A percentile compares a stretch with the other conserved stretches of the same genome.
These are phyloP conservation scores for Ochropacha duplaris DNA, from an alignment of 2,888 invertebrate genomes.

Conservation along the genomic window DNA sequence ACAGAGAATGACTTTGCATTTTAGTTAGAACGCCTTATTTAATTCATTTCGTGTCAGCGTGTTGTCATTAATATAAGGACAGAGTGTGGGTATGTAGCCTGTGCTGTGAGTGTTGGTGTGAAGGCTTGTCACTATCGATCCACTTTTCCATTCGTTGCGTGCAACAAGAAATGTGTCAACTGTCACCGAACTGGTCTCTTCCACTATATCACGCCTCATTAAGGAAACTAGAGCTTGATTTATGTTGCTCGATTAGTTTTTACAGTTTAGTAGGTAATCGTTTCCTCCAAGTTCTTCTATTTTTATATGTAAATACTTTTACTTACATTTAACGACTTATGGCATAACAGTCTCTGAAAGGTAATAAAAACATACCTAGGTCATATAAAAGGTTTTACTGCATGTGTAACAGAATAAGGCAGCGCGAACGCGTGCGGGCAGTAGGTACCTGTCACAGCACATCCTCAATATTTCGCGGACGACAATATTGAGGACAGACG, in stretches of 20 bases:
- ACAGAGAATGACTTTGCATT: no score
- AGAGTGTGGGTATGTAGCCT: no score
- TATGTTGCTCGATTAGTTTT: neutral
- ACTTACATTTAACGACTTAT: no score
- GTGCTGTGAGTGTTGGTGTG: neutral
- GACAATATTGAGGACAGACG: neutral
- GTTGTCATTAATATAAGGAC: no score
- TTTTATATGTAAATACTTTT: neutral
- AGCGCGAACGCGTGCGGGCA: neutral
- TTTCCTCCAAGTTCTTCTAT: neutral
- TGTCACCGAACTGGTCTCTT: neutral
- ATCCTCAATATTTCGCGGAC: slow-evolving; percentile 7
- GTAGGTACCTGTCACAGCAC: slow-evolving; percentile 20
- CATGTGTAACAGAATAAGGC: neutral
- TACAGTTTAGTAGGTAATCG: neutral
- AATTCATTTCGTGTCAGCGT: no score
- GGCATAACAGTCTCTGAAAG: no score
- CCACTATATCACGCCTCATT: neutral
- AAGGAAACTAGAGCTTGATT: neutral
- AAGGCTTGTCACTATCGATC: neutral
- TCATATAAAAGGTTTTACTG: neutral
- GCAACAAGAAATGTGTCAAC: neutral
- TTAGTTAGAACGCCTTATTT: no score
- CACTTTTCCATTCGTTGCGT: neutral
- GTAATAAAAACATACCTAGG: no score